Evolutionary conservation across 2,888 invertebrate genomes (phyloP), one percentile per base, ranked within the genome.

Genomic region (Drosophila recens): DNA sequence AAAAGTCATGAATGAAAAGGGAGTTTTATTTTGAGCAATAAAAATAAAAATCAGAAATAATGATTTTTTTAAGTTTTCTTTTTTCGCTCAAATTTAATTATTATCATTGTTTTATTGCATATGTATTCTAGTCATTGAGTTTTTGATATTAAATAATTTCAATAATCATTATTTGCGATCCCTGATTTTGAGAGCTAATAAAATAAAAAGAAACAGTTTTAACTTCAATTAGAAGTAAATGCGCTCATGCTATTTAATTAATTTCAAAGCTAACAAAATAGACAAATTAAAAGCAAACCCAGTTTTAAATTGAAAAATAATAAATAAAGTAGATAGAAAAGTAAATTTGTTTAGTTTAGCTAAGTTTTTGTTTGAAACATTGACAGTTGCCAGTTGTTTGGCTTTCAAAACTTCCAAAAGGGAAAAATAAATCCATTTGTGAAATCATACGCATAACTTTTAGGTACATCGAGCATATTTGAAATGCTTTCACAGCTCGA

Each of bases 391-490:
- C 4, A 11, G 46, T n/a, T 38, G 6, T 27, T 40, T 40, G 40
- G 3, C 40, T 38, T 62, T 42, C 17, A 33, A 51, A 54, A 40
- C 23, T 45, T 45, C 11, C 15, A 8, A n/a, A 65, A 42, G 23
- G 45, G 4, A 5, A 40, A 49, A 43, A 30, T 20, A 53, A 48
- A 61, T 43, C 30, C 62, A 49, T 58, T 66, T 63, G 20, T 23
- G 20, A 10, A 15, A 46, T 38, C 33, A 27, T 20, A 63, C 48
- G 43, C 42, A 38, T 36, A 56, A 56, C 43, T 42, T 11, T 11
- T 33, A 27, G 43, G 58, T 46, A 34, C 34, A 48, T 17, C 17
- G 56, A 48, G 56, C 48, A 48, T 67, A 33, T 17, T 67, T 67
- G 17, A 53, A 61, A 53, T 66, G 46, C 38, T 45, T 59, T 5